phyloP scores from a whole-genome alignment of 2,113 vertebrate species.

The Atractosteus spatula region DNA sequence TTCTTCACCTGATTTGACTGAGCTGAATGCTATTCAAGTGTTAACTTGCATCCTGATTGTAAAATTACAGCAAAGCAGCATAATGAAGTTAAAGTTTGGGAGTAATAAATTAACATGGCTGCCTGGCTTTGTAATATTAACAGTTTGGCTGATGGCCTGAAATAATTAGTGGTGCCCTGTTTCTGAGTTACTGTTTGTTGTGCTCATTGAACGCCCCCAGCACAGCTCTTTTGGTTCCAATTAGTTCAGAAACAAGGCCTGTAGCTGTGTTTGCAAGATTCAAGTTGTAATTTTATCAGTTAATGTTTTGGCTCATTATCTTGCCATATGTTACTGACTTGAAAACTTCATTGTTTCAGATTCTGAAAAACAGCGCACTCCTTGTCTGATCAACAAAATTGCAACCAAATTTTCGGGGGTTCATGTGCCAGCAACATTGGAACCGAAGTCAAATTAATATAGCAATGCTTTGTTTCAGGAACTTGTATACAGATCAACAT shows the following conservation, averaged over 20 bases:
- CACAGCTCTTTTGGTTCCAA: slow-evolving; percentile 53
- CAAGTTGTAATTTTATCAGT: slow-evolving; percentile 34
- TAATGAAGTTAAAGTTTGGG: slow-evolving; percentile 1
- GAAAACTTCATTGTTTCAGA: slow-evolving; percentile 23
- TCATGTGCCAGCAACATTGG: too few species aligned
- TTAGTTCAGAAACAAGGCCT: slow-evolving; percentile 57
- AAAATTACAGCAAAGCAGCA: neutral
- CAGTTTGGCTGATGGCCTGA: slow-evolving; percentile 46
- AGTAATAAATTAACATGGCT: slow-evolving; percentile 24
- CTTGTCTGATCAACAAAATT: slow-evolving; percentile 4
- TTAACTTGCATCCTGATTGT: neutral
- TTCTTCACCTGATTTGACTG: slow-evolving; percentile 1
- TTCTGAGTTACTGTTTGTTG: slow-evolving; percentile 54
- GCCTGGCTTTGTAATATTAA: slow-evolving; percentile 46
- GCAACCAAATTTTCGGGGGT: neutral
- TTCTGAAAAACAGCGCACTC: neutral
- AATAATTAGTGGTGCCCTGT: slow-evolving; percentile 58
- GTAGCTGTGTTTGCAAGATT: slow-evolving; percentile 48
- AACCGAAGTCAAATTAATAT: too few species aligned
- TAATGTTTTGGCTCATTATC: slow-evolving; percentile 30
- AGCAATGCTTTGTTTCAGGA: neutral
- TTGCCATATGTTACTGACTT: slow-evolving; percentile 33
- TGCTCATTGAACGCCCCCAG: slow-evolving; percentile 48
- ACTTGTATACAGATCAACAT: neutral
- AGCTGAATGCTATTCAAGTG: neutral